These are phyloP conservation scores for Microcebus murinus DNA, from an alignment of 2,113 vertebrate genomes.

Conservation along the genomic window DNA sequence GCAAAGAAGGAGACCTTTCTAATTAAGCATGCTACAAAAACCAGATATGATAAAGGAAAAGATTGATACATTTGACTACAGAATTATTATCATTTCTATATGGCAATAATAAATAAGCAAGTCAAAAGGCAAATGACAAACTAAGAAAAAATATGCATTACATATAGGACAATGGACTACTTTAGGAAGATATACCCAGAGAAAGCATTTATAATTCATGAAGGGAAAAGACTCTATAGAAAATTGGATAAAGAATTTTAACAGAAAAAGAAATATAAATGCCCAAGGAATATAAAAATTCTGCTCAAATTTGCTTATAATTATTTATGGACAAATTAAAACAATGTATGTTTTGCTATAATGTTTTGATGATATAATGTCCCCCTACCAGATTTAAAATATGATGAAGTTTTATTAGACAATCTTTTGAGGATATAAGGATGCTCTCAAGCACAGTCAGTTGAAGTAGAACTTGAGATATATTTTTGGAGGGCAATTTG, in stretches of 20 bases:
- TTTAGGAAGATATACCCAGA: not conserved
- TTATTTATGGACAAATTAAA: conserved; percentile 43
- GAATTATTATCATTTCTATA: conserved; percentile 34
- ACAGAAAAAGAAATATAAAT: not conserved
- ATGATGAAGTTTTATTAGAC: not conserved
- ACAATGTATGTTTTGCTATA: not conserved
- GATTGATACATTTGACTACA: not conserved
- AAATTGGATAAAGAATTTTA: not conserved
- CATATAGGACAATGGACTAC: not conserved
- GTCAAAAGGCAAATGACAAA: conserved; percentile 30
- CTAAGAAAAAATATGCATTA: not conserved
- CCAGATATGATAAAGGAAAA: not conserved
- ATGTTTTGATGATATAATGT: not conserved
- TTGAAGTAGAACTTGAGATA: not conserved
- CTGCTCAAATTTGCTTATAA: not conserved
- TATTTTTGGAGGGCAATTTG: conserved; percentile 33
- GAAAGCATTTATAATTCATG: not conserved
- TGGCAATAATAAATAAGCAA: not conserved
- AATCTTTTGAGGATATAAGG: not conserved
- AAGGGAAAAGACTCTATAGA: not conserved
- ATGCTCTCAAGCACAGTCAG: not conserved
- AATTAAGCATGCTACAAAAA: not conserved
- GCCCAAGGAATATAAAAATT: not conserved
- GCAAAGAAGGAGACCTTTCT: not conserved
- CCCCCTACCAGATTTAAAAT: not conserved